Evolutionary conservation across 2,888 invertebrate genomes (phyloP).

Genomic region (Microplitis deprimator): DNA sequence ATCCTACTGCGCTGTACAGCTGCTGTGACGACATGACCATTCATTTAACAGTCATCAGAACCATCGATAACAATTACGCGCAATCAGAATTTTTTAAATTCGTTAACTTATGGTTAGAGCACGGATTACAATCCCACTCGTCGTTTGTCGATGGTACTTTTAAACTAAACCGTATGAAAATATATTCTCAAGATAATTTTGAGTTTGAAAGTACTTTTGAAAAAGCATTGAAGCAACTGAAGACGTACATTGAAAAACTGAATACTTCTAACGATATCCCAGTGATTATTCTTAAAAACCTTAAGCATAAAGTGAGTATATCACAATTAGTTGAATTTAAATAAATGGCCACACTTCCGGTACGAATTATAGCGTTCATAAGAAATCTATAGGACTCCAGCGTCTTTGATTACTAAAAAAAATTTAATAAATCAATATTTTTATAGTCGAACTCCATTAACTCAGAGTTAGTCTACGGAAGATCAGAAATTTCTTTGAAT

Average conservation of each 20-base stretch:
- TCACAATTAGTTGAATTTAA: background rate
- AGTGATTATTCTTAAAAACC: background rate
- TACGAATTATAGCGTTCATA: no score
- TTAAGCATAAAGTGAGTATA: constrained; percentile 3
- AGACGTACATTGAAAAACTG: background rate
- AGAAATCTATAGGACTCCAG: no score
- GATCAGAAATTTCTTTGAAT: no score
- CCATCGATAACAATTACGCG: constrained; percentile 24
- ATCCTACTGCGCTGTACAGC: constrained; percentile 35
- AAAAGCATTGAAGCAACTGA: background rate
- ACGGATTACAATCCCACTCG: background rate
- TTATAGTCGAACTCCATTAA: no score
- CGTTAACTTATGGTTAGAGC: constrained; percentile 48
- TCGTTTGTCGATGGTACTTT: constrained; percentile 6
- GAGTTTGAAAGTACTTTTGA: constrained; percentile 4
- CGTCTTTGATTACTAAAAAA: no score
- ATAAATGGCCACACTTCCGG: no score
- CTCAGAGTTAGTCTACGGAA: no score
- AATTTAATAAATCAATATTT: no score
- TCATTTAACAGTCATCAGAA: constrained; percentile 37
- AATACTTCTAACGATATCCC: background rate
- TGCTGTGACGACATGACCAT: constrained; percentile 50
- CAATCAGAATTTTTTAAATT: constrained; percentile 49
- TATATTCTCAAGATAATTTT: background rate
- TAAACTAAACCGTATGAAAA: background rate